These are phyloP conservation scores for Chironomus tentans DNA, from an alignment of 2,888 invertebrate genomes.

Conservation along the genomic window DNA sequence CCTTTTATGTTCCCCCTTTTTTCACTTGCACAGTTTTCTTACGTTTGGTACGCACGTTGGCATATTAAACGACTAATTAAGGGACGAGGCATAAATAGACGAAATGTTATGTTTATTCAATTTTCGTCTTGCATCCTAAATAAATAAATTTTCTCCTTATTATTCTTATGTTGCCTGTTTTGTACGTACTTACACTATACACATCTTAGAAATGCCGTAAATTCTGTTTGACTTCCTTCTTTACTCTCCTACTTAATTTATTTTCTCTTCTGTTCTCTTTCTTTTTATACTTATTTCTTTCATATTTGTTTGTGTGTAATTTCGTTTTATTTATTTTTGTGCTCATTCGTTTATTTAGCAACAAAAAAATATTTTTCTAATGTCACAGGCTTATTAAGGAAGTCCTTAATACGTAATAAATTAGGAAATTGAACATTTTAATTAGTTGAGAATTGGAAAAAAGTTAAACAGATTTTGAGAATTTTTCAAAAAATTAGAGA, in stretches of 20 bases:
- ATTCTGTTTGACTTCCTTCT: not conserved
- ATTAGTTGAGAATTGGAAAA: too few relatives aligned
- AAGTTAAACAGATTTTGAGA: too few relatives aligned
- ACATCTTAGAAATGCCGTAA: not conserved
- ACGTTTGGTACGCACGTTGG: not conserved
- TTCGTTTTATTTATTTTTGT: not conserved
- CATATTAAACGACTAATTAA: slow-evolving; percentile 1
- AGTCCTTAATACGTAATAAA: too few relatives aligned
- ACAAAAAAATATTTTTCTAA: too few relatives aligned
- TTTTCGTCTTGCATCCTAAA: slow-evolving; percentile 8
- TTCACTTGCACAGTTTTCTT: not conserved
- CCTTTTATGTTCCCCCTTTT: not conserved
- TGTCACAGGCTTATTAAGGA: too few relatives aligned
- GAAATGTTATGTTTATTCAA: slow-evolving; percentile 8
- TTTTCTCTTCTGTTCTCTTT: too few relatives aligned
- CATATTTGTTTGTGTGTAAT: too few relatives aligned
- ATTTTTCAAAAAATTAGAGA: too few relatives aligned
- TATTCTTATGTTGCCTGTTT: not conserved
- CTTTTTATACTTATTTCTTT: too few relatives aligned
- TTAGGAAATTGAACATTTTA: too few relatives aligned
- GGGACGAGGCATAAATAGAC: not conserved
- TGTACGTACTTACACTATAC: not conserved
- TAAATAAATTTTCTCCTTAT: slow-evolving; percentile 1
- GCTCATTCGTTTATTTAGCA: too few relatives aligned
- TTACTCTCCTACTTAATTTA: not conserved